Base-by-base conservation (phyloP, 2,113 vertebrate species). In the Steatornis caripensis region DNA sequence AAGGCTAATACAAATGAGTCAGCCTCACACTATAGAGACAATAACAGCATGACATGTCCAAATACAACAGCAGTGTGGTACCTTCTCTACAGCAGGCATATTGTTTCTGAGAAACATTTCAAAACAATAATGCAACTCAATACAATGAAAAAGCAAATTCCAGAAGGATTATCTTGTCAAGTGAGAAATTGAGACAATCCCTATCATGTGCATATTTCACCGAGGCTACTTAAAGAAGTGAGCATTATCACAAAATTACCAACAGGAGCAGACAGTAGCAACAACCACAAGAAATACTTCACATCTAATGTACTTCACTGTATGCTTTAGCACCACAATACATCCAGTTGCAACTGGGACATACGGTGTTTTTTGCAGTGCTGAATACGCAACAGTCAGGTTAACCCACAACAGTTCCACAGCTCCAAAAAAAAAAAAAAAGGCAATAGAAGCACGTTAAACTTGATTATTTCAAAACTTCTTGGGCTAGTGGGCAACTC, bases 1-100 rank as follows among this genome's bases (percentile, higher is more conserved):
- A 94, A 87, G 13, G 46, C 30, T 91, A 71, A 58, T 49, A 51
- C 36, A 90, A 93, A 94, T 49, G 26, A 74, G 11, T 74, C 86
- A 77, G 69, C 15, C 12, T 74, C 41, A 66, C 15, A 23, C 7
- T 30, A 6, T 1, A 84, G 48, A 79, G 30, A 62, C 20, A 76
- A 10, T 24, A 62, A 65, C 29, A 77, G 37, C 21, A 43, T 11
- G n/a, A 51, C 61, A 77, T 4, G 5, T 54, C 45, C 58, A 93
- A 80, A 86, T 30, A 62, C 0, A 0, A 55, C 10, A 21, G 11
- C n/a, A 90, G 60, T 1, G 10, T 53, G 22, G 4, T 51, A 54
- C 37, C n/a, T 39, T 55, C 37, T 54, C 1, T 21, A 29, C 19
- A 60, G 19, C 8, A 32, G 43, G 26, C 11, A 68, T 36, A 34